Evolutionary conservation across 2,113 vertebrate genomes (phyloP), one percentile per base, ranked within the genome.

Genomic region (Myotis lucifugus): DNA sequence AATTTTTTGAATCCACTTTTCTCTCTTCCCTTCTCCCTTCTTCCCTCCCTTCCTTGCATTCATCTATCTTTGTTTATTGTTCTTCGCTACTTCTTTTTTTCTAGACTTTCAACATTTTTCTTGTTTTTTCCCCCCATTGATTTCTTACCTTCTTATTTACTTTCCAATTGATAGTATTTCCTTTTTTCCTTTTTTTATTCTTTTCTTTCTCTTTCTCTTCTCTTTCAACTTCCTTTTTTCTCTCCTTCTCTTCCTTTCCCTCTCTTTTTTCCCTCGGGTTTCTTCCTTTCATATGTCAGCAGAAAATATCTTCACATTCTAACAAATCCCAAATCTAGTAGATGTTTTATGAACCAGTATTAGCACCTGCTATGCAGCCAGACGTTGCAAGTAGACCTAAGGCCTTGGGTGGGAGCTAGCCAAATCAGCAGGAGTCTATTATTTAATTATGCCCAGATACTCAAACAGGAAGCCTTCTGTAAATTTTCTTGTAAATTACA

Each of bases 401-500:
- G n/a, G 66, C 37, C 69, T 84, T 72, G 50, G 69, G 59, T 85
- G 37, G 37, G 81, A 96, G 84, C 34, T 40, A 52, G 42, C 56
- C 64, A 92, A 93, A 42, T 42, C 59, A n/a, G 27, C 77, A 54
- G 42, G 25, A 64, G 17, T 13, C 61, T 66, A 34, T 95, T 93
- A 78, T 59, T 73, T 93, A 91, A 81, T 66, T 87, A 59, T 56
- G 37, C 59, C 34, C n/a, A 52, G 81, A 93, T 64, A 72, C 52
- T 61, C n/a, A 81, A 85, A 79, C 4, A 77, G 81, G 56, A 85
- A 88, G 66, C 46, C 17, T 73, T 93, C 72, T 77, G 14, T 15
- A 78, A 78, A 88, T 93, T 81, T 95, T 73, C 54, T 81, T 90
- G 37, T 77, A 93, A 87, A 89, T 92, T 69, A 73, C 77, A 32